These are phyloP conservation scores for Meghimatium bilineatum DNA, from an alignment of 2,888 invertebrate genomes.

Conservation along the genomic window DNA sequence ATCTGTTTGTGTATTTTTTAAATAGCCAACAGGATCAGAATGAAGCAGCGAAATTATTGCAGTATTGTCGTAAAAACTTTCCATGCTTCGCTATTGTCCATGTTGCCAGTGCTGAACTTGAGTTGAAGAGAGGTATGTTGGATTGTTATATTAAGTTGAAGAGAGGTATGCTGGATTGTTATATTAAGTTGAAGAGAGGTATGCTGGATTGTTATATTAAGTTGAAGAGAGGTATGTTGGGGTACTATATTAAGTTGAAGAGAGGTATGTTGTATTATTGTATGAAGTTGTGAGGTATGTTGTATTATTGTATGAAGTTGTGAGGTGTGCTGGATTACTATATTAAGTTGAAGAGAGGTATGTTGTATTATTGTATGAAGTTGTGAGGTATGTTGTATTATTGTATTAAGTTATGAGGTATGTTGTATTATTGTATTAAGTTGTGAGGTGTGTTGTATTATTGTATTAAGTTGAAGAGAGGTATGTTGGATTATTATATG, in stretches of 20 bases:
- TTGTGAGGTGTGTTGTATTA: constrained; percentile 52
- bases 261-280: constrained; percentile 55
- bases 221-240: constrained; percentile 55
- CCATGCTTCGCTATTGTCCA: constrained; percentile 65
- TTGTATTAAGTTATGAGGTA: no score
- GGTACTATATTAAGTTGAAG: constrained; percentile 60
- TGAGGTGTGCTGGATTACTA: no score
- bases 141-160: neutral
- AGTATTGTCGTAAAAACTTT: constrained; percentile 59
- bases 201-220: neutral
- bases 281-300: constrained; percentile 60
- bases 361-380: neutral
- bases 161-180: no score
- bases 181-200: constrained; percentile 54
- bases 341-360: constrained; percentile 67
- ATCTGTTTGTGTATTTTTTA: neutral
- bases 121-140: constrained; percentile 62
- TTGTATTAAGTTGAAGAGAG: neutral
- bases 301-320: neutral
- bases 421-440: constrained; percentile 47
- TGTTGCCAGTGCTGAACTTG: constrained; percentile 68
- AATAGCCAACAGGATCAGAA: constrained; percentile 42
- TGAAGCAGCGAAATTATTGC: constrained; percentile 63
- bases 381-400: constrained; percentile 56
- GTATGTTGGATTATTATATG: constrained; percentile 60